phyloP scores from a whole-genome alignment of 1,140 invertebrate species.

The Rhagoletis zephyria region DNA sequence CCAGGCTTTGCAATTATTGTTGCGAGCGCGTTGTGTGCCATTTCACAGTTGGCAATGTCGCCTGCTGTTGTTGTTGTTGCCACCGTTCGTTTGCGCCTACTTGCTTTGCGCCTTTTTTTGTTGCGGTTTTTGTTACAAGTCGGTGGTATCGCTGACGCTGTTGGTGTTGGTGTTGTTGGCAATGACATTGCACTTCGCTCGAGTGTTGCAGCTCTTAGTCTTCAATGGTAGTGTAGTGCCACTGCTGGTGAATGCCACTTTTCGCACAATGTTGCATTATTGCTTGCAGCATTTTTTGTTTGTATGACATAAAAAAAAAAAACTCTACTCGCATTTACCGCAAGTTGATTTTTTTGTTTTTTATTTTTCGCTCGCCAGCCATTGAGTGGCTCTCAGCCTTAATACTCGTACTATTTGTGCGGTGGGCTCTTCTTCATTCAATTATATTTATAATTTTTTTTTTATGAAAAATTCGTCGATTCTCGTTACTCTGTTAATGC shows the following conservation, averaged over 20 bases:
- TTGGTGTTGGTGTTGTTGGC: not conserved
- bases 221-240: not conserved
- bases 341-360: slow-evolving; percentile 11
- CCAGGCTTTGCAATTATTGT: not conserved
- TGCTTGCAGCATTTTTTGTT: not conserved
- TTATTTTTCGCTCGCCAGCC: not conserved
- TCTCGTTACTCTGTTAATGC: not conserved
- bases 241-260: slow-evolving; percentile 5
- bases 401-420: not conserved
- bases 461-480: not conserved
- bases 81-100: not conserved
- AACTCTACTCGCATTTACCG: slow-evolving; percentile 3
- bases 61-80: not conserved
- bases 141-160: not conserved
- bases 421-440: not conserved
- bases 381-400: not conserved
- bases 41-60: slow-evolving; percentile 12
- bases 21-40: not conserved
- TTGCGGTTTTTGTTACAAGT: not conserved
- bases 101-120: not conserved
- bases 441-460: not conserved
- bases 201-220: not conserved
- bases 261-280: slow-evolving; percentile 50
- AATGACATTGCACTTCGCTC: slow-evolving; percentile 26
- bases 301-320: not conserved